Base-by-base conservation (phyloP, 1,140 invertebrate species). In the Trichogramma pretiosum region DNA sequence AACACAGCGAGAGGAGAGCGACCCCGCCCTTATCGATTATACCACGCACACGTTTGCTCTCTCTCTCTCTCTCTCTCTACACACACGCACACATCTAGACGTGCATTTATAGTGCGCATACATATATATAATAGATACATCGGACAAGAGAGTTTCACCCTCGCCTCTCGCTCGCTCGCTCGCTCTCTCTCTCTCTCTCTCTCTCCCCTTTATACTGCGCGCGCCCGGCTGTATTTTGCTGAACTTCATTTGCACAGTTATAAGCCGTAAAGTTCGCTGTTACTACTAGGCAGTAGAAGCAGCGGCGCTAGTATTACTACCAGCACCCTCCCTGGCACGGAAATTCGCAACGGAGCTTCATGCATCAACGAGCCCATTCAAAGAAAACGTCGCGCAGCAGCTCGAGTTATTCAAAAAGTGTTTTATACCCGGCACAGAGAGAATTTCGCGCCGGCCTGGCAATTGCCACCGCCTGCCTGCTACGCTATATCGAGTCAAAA, bases 1-100 rank as follows among this genome's bases (percentile, higher is more conserved):
- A 14, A 35, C 33, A 45, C 14, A 36, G 40, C 24, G 43, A 45
- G 40, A 13, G 17, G 19, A 43, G 14, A 21, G 24, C 19, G 19
- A 40, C 46, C 46, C 38, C 38, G 46, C 38, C 46, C 38, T 48
- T 48, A 48, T 48, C 46, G 46, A 48, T 42, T 47, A 33, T 40
- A 34, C 35, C 17, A 22, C 5, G 19, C 19, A 14, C 19, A n/a
- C 7, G 36, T 22, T 18, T 13, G 36, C 36, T 11, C 18, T 18
- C 21, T 5, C 34, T 18, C 16, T 14, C 16, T 14, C 22, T n/a
- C 21, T 26, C 23, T 13, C 37, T 13, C 22, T 13, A 23, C 18
- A 14, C 37, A 40, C 2, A 28, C n/a, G 14, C 3, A 39, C 13
- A 9, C 1, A 13, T 13, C 7, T 13, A 28, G 26, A 9, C 13